These are phyloP conservation scores for Amphibalanus amphitrite DNA, from an alignment of 1,140 invertebrate species.

Conservation along the genomic window DNA sequence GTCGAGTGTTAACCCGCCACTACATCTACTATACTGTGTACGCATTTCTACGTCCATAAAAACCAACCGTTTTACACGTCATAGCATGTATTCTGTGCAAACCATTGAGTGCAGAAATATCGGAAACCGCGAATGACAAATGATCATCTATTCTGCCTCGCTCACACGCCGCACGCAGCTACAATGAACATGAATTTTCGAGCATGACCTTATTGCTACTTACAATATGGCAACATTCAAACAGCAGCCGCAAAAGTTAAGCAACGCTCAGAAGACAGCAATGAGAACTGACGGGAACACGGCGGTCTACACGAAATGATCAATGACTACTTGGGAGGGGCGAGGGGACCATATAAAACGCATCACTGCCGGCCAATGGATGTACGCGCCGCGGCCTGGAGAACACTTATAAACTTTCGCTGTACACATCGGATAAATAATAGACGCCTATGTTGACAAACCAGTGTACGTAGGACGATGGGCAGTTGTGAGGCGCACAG, in stretches of 20 bases:
- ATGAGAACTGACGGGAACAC: background rate
- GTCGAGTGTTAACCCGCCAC: too few relatives aligned
- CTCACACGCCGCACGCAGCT: background rate
- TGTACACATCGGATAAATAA: background rate
- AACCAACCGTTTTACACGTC: too few relatives aligned
- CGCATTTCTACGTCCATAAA: too few relatives aligned
- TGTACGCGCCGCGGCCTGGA: background rate
- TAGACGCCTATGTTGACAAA: background rate
- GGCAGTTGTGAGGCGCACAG: background rate
- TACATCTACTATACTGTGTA: too few relatives aligned
- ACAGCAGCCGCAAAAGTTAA: background rate
- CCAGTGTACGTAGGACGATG: background rate
- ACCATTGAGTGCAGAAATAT: background rate
- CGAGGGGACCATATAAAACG: background rate
- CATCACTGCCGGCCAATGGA: background rate
- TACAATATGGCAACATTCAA: background rate
- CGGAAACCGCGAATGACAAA: background rate
- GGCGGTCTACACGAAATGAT: background rate
- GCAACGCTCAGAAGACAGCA: background rate
- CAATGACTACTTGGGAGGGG: background rate
- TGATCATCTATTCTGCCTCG: background rate
- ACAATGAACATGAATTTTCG: conserved; percentile 2
- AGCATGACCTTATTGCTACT: background rate
- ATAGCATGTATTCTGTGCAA: background rate
- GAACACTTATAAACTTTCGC: background rate